Percentiles rank a stretch among this genome's conserved stretches.
phyloP scores from a whole-genome alignment of 2,113 vertebrate species.

The Vidua macroura region DNA sequence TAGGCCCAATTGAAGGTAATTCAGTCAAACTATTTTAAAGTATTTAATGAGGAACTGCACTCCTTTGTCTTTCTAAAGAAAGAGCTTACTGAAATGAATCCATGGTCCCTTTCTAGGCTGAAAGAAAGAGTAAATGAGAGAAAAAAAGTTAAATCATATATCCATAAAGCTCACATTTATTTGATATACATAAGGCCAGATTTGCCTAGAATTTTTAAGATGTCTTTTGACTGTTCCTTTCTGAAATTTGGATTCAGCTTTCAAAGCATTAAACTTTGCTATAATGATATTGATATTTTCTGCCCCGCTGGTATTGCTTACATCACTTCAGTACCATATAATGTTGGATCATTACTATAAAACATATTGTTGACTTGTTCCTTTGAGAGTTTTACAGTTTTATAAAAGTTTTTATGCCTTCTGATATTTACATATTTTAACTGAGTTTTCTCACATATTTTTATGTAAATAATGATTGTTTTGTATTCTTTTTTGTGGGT shows the following conservation, averaged over 20 bases:
- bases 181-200: background rate
- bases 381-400: too few relatives aligned
- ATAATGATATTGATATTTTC: background rate
- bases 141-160: background rate
- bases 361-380: background rate
- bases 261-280: background rate
- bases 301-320: background rate
- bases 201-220: background rate
- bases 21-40: background rate
- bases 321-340: background rate
- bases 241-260: background rate
- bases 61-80: background rate
- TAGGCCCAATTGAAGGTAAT: background rate
- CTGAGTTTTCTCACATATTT: too few relatives aligned
- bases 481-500: too few relatives aligned
- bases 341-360: background rate
- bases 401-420: too few relatives aligned
- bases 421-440: too few relatives aligned
- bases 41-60: background rate
- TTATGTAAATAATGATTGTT: too few relatives aligned
- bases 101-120: background rate
- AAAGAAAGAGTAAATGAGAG: background rate
- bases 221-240: background rate
- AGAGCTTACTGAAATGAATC: background rate
- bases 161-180: background rate